A percentile compares a stretch with the other conserved stretches of the same genome.
Conservation (phyloP, 2,797 vertebrate genomes). For the Xenops minutus region DNA sequence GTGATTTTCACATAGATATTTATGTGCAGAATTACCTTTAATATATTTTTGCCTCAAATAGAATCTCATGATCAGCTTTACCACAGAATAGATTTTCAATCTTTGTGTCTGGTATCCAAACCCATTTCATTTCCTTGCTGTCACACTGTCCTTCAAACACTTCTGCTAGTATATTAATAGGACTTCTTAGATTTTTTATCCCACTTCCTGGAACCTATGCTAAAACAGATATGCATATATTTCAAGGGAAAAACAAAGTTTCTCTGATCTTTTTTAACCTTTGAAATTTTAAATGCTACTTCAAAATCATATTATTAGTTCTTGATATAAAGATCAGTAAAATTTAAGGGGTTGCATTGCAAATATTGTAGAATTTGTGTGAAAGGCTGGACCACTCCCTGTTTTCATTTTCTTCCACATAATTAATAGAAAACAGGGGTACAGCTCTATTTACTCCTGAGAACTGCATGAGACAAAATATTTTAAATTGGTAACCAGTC, state of each 20-base stretch:
- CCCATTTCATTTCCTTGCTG: background rate
- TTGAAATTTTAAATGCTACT: background rate
- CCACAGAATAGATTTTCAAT: background rate
- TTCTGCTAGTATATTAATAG: background rate
- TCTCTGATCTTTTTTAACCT: background rate
- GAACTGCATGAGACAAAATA: background rate
- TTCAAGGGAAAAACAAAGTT: background rate
- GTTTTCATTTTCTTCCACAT: background rate
- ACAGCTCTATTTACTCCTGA: background rate
- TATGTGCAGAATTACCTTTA: background rate
- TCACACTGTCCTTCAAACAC: background rate
- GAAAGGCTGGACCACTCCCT: background rate
- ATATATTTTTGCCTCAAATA: background rate
- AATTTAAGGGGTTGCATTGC: background rate
- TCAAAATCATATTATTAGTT: background rate
- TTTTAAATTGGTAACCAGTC: background rate
- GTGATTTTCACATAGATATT: background rate
- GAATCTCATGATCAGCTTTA: conserved; percentile 8
- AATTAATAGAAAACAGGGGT: background rate
- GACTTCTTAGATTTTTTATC: background rate
- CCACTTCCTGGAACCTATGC: background rate
- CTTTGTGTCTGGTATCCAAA: background rate
- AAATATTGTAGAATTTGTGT: background rate
- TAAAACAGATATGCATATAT: background rate
- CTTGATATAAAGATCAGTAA: background rate